Evolutionary conservation across 2,888 invertebrate species (phyloP), one percentile per base, ranked within the genome.

Genomic region (Dryobota labecula): DNA sequence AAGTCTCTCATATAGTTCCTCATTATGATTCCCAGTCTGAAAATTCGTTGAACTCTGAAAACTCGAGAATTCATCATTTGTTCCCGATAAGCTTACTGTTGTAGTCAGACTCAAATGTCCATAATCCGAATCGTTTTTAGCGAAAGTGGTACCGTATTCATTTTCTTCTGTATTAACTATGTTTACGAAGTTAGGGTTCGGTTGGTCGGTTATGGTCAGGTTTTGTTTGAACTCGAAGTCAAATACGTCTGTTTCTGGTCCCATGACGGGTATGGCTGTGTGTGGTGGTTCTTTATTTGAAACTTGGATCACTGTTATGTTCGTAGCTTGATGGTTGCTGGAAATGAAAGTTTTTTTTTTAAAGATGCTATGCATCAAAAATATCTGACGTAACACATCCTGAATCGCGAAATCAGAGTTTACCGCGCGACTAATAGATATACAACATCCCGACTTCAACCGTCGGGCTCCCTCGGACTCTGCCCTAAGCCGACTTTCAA

Each of bases 281-380:
- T 95, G 95, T 0, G 95, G 95, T 0, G 95, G 92, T 0, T 89
- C 92, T 45, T 94, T 94, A 54, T 96, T 96, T 0, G 96, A 96
- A 1, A 97, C 97, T 93, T 97, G 94, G n/a, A 97, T 97, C 0
- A 97, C 97, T 36, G 97, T 97, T 45, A 97, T 92, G 78, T 97
- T 97, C 0, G 96, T 92, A 0, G 92, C 90, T 4, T 88, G 88
- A 2, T 91, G 85, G 6, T 93, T 94, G 85, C 54, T 92, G 90
- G 7, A 74, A 81, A 49, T 51, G 6, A 63, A 51, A 30, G 2
- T n/a, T n/a, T n/a, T n/a, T n/a, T n/a, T n/a, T n/a, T n/a, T n/a
- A n/a, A n/a, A n/a, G n/a, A n/a, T n/a, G n/a, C n/a, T n/a, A n/a
- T n/a, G n/a, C n/a, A n/a, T n/a, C n/a, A n/a, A n/a, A n/a, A n/a